Percentiles rank a stretch among this genome's conserved stretches.
Evolutionary conservation across 2,888 invertebrate genomes (phyloP).

Genomic region (Erebia aethiops): DNA sequence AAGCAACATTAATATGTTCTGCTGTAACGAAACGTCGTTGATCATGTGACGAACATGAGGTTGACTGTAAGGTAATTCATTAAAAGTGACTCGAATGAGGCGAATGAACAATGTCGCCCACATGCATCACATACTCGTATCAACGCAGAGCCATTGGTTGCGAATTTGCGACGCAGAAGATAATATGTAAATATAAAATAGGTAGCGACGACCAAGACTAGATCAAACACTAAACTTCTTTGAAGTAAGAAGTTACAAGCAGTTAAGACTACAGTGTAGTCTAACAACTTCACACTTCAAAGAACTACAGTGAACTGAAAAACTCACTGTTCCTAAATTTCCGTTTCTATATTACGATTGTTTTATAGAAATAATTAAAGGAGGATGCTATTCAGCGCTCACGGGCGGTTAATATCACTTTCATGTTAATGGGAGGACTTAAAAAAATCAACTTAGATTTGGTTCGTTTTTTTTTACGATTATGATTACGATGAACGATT

Average conservation of each 20-base stretch:
- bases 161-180: not conserved
- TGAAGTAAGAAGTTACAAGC: not conserved
- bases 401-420: too few relatives aligned
- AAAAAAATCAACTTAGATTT: too few relatives aligned
- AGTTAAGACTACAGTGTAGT: too few relatives aligned
- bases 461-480: too few relatives aligned
- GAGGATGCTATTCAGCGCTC: too few relatives aligned
- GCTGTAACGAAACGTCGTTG: not conserved
- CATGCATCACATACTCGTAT: constrained; percentile 25
- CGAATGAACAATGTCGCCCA: constrained; percentile 28
- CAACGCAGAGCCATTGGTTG: constrained; percentile 8
- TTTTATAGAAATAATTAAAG: too few relatives aligned
- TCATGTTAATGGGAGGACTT: too few relatives aligned
- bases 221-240: not conserved
- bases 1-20: constrained; percentile 17
- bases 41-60: constrained; percentile 27
- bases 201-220: not conserved
- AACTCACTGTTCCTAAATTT: too few relatives aligned
- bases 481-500: too few relatives aligned
- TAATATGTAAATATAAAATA: constrained; percentile 1
- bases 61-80: constrained; percentile 39
- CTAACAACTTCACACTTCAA: too few relatives aligned
- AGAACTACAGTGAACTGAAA: too few relatives aligned
- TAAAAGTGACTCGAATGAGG: constrained; percentile 39
- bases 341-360: too few relatives aligned